phyloP scores from a whole-genome alignment of 2,113 vertebrate genomes.

The Ivindomyrus marchei region DNA sequence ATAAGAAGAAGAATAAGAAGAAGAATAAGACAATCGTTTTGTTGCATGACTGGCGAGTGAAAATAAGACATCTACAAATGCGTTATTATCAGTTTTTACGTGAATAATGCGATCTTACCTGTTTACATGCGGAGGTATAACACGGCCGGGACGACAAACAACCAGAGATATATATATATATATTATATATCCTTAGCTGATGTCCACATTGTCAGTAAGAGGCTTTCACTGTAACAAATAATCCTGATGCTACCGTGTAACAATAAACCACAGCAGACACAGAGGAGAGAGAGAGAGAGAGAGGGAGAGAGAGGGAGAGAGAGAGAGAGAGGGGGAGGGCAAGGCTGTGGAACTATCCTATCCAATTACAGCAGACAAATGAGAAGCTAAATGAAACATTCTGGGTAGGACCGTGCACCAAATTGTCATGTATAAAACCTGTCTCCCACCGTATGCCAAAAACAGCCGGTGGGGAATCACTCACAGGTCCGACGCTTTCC shows the following conservation, averaged over 20 bases:
- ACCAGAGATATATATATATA: constrained; percentile 9
- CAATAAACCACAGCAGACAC: constrained; percentile 39
- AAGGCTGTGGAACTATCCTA: constrained; percentile 27
- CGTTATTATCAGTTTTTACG: background rate
- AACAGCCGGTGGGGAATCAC: background rate
- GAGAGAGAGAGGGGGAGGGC: background rate
- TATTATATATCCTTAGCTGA: constrained; percentile 50
- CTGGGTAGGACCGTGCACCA: constrained; percentile 21
- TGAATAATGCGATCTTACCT: constrained; percentile 42
- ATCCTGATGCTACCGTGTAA: constrained; percentile 52
- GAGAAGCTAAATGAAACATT: constrained; percentile 33
- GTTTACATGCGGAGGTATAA: constrained; percentile 19
- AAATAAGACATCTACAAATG: background rate
- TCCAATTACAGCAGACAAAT: constrained; percentile 46
- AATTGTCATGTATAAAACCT: constrained; percentile 3
- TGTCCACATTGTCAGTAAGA: constrained; percentile 51
- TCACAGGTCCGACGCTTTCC: background rate
- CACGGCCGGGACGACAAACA: constrained; percentile 22
- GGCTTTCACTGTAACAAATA: constrained; percentile 48
- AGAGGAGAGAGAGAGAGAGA: constrained; percentile 21
- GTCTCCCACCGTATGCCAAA: background rate
- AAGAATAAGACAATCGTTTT: background rate
- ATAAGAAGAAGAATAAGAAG: background rate
- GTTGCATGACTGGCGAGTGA: background rate
- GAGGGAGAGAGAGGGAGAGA: constrained; percentile 7